Base-by-base conservation (phyloP, 2,888 invertebrate species). In the Dryomyza anilis region DNA sequence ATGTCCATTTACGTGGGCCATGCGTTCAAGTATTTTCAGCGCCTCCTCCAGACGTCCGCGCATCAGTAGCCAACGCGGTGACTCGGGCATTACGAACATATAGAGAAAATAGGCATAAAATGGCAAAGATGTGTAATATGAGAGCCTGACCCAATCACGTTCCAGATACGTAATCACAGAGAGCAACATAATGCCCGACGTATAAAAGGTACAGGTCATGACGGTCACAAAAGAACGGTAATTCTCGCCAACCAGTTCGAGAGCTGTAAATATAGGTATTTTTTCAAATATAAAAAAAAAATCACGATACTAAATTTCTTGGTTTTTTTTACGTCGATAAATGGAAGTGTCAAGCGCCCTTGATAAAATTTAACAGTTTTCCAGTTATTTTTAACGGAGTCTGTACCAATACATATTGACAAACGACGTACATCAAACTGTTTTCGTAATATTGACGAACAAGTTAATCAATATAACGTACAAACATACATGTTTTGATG, bases 201-300 rank as follows among this genome's bases (percentile, higher is more conserved):
- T 95, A 81, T 95, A 96, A 81, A 95, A 95, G 63, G 94, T 88
- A 74, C 95, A 95, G 0, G 95, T 95, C 90, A 96, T 90, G 6
- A 96, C 93, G 0, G 95, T 95, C 0, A 95, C 93, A 82, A 95
- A 95, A 0, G 95, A 95, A 71, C 96, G 87, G 82, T 95, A 95
- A 76, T 91, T 93, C 19, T 95, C 94, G 3, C 96, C 96, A 23
- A 96, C 95, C 66, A 96, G 83, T 84, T 96, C 96, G 73, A 96
- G 84, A 66, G 95, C 96, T 96, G 79, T 71, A 87, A 87, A 62
- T 69, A 8, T 7, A 19, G 25, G n/a, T n/a, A n/a, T n/a, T n/a
- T n/a, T n/a, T n/a, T n/a, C n/a, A n/a, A n/a, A n/a, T n/a, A n/a
- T 16, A 33, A 5, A 21, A 25, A 10, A 23, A 43, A 8, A n/a